Base-by-base conservation (phyloP, 2,888 invertebrate species). In the Erannis defoliaria region DNA sequence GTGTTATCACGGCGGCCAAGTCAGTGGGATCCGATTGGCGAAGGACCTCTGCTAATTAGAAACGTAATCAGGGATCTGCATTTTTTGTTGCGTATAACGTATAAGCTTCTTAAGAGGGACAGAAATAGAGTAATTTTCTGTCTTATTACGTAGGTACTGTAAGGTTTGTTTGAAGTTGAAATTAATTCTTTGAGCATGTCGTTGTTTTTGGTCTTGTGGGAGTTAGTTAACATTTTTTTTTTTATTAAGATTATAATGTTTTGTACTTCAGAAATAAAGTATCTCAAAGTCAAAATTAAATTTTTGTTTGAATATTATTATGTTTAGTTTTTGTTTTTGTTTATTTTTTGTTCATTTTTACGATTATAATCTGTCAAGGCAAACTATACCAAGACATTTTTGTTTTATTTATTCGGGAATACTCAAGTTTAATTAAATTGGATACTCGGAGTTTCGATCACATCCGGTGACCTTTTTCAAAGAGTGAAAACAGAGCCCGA, bases 31-130 rank as follows among this genome's bases (percentile, higher is more conserved):
- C 72, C 71, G 75, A 78, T 76, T 76, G 75, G 75, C 75, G 51
- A 58, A 70, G 68, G 71, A 72, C 72, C 63, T 72, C 70, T 67
- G 62, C 71, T 68, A 78, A 76, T 76, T 74, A 73, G 72, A 70
- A 66, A 70, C 66, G 72, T 72, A 76, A 77, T 77, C 75, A 74
- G 23, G 51, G 51, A 45, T 63, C 62, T 62, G 55, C 45, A 50
- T 59, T 64, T 66, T 66, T 62, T 56, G 38, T 31, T 51, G 48
- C 35, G 31, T 51, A 23, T 53, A 26, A 37, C 18, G 46, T 57
- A 58, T 55, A 55, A 55, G 46, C 54, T 56, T 37, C 55, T 58
- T 54, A 40, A n/a, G 16, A 49, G 18, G 49, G 42, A 37, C 49
- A 19, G n/a, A 46, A 37, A 60, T 49, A 54, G 29, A 35, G 23